Percentiles rank a stretch among this genome's conserved stretches.
Evolutionary conservation across 2,113 vertebrate species (phyloP).

Genomic region (Caranx ignobilis): DNA sequence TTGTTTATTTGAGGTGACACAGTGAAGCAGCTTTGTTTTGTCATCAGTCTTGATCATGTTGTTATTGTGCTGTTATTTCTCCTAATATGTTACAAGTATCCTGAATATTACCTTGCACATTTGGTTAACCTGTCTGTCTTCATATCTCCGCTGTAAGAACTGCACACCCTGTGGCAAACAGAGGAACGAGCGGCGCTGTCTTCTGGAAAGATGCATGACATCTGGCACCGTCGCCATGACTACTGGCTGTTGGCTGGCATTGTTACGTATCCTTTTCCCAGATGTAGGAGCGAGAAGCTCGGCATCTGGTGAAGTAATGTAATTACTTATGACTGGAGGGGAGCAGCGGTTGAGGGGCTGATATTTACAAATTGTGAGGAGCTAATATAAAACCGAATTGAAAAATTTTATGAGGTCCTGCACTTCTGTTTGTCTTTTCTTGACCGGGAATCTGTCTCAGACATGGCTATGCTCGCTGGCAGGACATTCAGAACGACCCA

Average conservation of each 20-base stretch:
- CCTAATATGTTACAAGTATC: constrained; percentile 1
- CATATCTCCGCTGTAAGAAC: constrained; percentile 81
- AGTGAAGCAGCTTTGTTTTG: neutral
- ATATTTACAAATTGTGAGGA: constrained; percentile 44
- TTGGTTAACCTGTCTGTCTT: constrained; percentile 4
- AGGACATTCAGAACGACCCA: constrained; percentile 98
- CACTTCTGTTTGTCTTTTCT: constrained; percentile 39
- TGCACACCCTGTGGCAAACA: constrained; percentile 98
- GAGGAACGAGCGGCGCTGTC: constrained; percentile 95
- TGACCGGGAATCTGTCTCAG: constrained; percentile 78
- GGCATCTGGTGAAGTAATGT: constrained; percentile 32
- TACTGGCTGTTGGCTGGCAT: constrained; percentile 98
- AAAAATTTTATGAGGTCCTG: constrained; percentile 18
- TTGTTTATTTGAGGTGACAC: constrained; percentile 1
- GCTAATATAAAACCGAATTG: constrained; percentile 19
- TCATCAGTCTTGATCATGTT: constrained; percentile 14
- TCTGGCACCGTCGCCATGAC: constrained; percentile 98
- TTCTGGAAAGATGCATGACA: constrained; percentile 96
- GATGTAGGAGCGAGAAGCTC: constrained; percentile 10
- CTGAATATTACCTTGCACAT: constrained; percentile 7
- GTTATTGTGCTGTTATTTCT: neutral
- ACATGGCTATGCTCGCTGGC: constrained; percentile 97
- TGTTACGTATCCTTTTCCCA: constrained; percentile 93
- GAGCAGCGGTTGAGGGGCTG: constrained; percentile 9
- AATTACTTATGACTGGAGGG: constrained; percentile 37